A percentile compares a stretch with the other conserved stretches of the same genome.
Conservation (phyloP, 2,888 invertebrate species). For the Phengaris arion region DNA sequence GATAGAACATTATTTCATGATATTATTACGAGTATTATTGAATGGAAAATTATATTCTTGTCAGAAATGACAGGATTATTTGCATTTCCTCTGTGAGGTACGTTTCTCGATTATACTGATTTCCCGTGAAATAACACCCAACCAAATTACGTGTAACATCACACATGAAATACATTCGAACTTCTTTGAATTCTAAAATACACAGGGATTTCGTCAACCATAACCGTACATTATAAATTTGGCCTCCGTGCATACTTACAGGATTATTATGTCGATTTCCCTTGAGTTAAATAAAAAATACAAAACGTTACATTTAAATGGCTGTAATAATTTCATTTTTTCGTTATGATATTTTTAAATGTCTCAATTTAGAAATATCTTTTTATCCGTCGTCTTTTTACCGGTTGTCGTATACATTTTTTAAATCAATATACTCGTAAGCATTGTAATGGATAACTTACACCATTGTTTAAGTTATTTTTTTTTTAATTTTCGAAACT, state of each 20-base stretch:
- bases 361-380: neutral
- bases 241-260: neutral
- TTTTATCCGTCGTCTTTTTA: neutral
- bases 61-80: neutral
- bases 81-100: neutral
- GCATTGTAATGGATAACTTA: too few relatives aligned
- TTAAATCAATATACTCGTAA: too few relatives aligned
- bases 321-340: constrained; percentile 7
- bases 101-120: neutral
- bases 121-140: neutral
- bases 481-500: too few relatives aligned
- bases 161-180: neutral
- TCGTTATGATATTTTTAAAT: neutral
- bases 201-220: neutral
- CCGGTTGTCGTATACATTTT: neutral
- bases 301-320: neutral
- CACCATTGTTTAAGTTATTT: too few relatives aligned
- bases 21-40: neutral
- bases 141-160: too few relatives aligned
- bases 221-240: neutral
- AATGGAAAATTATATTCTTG: neutral
- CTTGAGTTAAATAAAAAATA: neutral
- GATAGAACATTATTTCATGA: neutral
- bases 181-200: constrained; percentile 5
- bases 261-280: constrained; percentile 24